A percentile compares a stretch with the other conserved stretches of the same genome.
These are phyloP conservation scores for Phortica magna DNA, from an alignment of 2,888 invertebrate genomes.

Conservation along the genomic window DNA sequence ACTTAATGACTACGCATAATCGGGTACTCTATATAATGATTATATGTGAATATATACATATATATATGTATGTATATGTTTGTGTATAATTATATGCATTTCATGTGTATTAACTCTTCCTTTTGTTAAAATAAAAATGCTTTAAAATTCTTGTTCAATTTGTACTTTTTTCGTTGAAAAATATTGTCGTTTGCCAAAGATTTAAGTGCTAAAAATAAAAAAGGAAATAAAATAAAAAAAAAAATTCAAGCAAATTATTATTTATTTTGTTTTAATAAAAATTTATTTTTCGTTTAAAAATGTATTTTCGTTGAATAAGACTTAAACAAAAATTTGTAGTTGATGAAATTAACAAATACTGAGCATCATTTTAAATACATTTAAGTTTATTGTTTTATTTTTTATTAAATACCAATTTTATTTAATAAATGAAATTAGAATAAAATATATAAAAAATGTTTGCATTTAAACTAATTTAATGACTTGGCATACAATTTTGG, in stretches of 20 bases:
- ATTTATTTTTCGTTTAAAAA: constrained; percentile 18
- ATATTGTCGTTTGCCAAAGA: constrained; percentile 66
- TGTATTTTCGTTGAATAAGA: not conserved
- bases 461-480: constrained; percentile 54
- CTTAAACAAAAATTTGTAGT: not conserved
- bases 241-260: constrained; percentile 36
- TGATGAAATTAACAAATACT: not conserved
- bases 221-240: constrained; percentile 34
- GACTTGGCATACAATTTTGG: constrained; percentile 49
- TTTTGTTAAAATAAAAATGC: not conserved
- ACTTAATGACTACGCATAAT: constrained; percentile 10
- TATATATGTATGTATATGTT: constrained; percentile 39
- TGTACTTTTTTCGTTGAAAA: constrained; percentile 64
- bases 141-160: constrained; percentile 61
- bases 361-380: not conserved
- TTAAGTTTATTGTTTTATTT: constrained; percentile 39
- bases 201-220: constrained; percentile 16
- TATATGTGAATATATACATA: not conserved
- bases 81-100: not conserved
- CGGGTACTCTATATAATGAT: not conserved
- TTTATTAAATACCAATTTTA: constrained; percentile 50
- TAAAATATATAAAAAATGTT: constrained; percentile 47
- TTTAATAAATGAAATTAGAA: constrained; percentile 41
- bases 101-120: not conserved
- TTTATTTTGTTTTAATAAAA: constrained; percentile 32